Conservation (phyloP, 1,140 invertebrate genomes). For the Drosophila erecta region DNA sequence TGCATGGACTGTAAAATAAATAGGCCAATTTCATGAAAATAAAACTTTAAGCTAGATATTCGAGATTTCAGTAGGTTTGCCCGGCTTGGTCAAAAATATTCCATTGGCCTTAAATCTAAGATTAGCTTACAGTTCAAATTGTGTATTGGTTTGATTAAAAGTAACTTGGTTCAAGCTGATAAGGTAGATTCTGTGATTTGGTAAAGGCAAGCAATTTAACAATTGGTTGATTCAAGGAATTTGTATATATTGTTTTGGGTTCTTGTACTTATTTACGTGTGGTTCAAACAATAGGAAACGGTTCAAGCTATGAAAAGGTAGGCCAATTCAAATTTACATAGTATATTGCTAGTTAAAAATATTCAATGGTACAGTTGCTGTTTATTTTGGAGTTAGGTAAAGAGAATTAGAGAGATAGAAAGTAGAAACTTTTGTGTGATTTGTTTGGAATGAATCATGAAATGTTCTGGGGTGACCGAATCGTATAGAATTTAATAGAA, state of each 20-base stretch:
- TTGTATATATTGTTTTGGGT: slow-evolving; percentile 35
- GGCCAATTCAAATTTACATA: slow-evolving; percentile 43
- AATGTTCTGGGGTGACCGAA: slow-evolving; percentile 57
- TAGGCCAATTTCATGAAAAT: slow-evolving; percentile 1
- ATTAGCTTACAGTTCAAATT: slow-evolving; percentile 39
- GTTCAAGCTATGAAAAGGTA: slow-evolving; percentile 37
- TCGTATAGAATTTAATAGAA: slow-evolving; percentile 41
- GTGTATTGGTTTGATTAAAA: slow-evolving; percentile 58
- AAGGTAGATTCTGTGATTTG: slow-evolving; percentile 43
- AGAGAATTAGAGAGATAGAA: slow-evolving; percentile 13
- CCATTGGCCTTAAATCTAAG: slow-evolving; percentile 1
- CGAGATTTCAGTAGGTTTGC: neutral
- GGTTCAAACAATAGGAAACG: slow-evolving; percentile 49
- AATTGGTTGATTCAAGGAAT: slow-evolving; percentile 37
- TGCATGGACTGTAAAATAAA: slow-evolving; percentile 90
- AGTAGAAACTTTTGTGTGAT: slow-evolving; percentile 47
- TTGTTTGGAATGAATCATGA: slow-evolving; percentile 40
- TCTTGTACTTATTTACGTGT: slow-evolving; percentile 34
- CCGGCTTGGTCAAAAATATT: neutral
- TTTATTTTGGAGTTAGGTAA: slow-evolving; percentile 37
- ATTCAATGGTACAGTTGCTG: slow-evolving; percentile 38
- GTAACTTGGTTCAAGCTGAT: slow-evolving; percentile 40
- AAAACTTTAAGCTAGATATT: neutral
- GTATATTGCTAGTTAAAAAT: slow-evolving; percentile 33
- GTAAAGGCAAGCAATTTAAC: slow-evolving; percentile 62